phyloP scores from a whole-genome alignment of 2,113 vertebrate genomes.

The Brachirus orientalis region DNA sequence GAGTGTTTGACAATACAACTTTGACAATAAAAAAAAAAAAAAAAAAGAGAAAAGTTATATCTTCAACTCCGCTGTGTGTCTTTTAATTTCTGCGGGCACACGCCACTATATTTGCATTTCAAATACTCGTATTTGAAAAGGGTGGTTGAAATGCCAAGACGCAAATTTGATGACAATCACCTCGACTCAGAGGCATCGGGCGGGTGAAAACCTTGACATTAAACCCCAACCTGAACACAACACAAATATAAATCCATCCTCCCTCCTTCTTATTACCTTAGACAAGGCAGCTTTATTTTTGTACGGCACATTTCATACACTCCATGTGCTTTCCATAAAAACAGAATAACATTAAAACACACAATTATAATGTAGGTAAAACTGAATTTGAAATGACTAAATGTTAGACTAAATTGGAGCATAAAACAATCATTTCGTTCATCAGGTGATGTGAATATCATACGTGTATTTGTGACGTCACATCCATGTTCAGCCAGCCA shows the following conservation, averaged over 20 bases:
- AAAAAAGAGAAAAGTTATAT: conserved; percentile 65
- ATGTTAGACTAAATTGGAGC: too few species aligned
- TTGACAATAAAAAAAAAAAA: conserved; percentile 58
- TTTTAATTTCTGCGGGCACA: conserved; percentile 82
- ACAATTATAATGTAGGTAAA: too few species aligned
- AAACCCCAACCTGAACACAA: conserved; percentile 81
- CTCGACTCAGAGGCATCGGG: conserved; percentile 68
- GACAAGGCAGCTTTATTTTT: too few species aligned
- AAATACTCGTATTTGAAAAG: conserved; percentile 83
- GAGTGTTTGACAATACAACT: conserved; percentile 72
- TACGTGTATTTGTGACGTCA: too few species aligned
- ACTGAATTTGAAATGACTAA: too few species aligned
- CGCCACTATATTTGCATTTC: conserved; percentile 85
- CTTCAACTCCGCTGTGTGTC: conserved; percentile 48
- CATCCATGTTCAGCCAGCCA: too few species aligned
- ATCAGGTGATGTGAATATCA: too few species aligned
- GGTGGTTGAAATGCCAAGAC: conserved; percentile 86
- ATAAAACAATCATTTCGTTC: too few species aligned
- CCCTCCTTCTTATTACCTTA: too few species aligned
- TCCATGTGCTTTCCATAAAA: too few species aligned
- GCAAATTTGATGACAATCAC: conserved; percentile 84
- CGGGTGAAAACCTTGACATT: conserved; percentile 80
- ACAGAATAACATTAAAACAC: too few species aligned
- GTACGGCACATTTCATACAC: too few species aligned
- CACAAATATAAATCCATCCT: conserved; percentile 78